These are phyloP conservation scores for Clistopyga incitator DNA, from an alignment of 2,888 invertebrate species.

Conservation along the genomic window DNA sequence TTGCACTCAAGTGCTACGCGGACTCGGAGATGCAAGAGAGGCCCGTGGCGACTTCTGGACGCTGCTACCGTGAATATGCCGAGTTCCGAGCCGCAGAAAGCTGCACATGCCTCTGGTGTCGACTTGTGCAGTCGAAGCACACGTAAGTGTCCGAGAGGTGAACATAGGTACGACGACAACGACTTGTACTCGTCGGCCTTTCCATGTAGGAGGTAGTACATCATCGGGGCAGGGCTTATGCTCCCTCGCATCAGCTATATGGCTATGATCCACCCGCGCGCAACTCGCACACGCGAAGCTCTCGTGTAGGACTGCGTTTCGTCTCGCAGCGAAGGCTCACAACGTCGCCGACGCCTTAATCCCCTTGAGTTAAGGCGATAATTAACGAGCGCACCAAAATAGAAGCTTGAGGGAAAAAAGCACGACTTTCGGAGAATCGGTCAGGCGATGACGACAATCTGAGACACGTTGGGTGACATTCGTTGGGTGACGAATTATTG, in stretches of 20 bases:
- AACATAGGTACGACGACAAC: conserved; percentile 7
- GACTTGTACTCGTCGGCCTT: conserved; percentile 12
- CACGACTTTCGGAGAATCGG: conserved; percentile 15
- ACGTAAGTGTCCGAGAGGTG: conserved; percentile 1
- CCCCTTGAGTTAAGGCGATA: conserved; percentile 49
- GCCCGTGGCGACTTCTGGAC: neutral
- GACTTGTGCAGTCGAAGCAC: conserved; percentile 25
- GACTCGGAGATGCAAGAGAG: neutral
- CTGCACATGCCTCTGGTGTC: conserved; percentile 26
- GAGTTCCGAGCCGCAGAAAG: conserved; percentile 49
- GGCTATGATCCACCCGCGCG: conserved; percentile 48
- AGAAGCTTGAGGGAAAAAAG: conserved; percentile 33
- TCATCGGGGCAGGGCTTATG: conserved; percentile 15
- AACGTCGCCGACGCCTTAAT: conserved; percentile 42
- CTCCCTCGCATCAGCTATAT: conserved; percentile 16
- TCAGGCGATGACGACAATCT: conserved; percentile 9
- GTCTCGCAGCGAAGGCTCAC: conserved; percentile 4
- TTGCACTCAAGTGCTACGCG: conserved; percentile 28
- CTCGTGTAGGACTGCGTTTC: neutral
- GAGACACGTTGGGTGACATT: neutral
- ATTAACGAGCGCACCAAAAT: conserved; percentile 56
- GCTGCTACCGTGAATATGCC: neutral
- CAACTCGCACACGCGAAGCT: conserved; percentile 15
- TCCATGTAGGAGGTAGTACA: conserved; percentile 50
- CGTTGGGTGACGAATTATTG: neutral